Evolutionary conservation across 1,140 invertebrate genomes (phyloP).

Genomic region (Meloidogyne exigua): DNA sequence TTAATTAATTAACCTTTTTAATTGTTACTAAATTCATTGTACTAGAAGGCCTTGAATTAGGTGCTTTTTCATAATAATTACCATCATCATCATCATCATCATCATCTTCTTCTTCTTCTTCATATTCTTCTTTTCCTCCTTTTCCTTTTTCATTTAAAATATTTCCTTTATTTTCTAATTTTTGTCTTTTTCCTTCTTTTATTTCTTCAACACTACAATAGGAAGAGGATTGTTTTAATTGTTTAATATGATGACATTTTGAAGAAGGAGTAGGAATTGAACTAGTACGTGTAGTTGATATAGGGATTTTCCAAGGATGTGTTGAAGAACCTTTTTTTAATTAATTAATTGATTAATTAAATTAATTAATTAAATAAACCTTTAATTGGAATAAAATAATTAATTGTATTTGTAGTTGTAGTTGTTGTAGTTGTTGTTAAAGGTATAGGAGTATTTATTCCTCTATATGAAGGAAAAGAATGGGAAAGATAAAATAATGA

Average conservation of each 20-base stretch:
- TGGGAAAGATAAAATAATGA: slow-evolving; percentile 5
- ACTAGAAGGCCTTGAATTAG: not conserved
- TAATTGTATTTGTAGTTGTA: too few relatives aligned
- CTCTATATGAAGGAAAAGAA: not conserved
- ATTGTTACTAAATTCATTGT: not conserved
- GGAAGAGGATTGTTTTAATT: not conserved
- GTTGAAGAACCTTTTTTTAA: not conserved
- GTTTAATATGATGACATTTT: not conserved
- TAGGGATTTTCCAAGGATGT: not conserved
- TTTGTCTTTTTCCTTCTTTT: slow-evolving; percentile 12
- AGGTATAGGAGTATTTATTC: not conserved
- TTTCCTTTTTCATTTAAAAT: not conserved
- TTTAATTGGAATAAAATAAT: too few relatives aligned
- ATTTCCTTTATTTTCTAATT: not conserved
- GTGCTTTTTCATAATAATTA: slow-evolving; percentile 5
- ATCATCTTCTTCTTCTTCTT: not conserved
- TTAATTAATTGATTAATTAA: too few relatives aligned
- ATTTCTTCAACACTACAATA: slow-evolving; percentile 26
- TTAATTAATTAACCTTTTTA: not conserved
- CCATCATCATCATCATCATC: not conserved
- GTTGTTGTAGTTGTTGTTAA: not conserved
- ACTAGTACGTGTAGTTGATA: not conserved
- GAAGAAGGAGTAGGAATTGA: not conserved
- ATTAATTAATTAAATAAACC: too few relatives aligned
- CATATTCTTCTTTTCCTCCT: not conserved